A percentile compares a stretch with the other conserved stretches of the same genome.
These are phyloP conservation scores for Ichneumoninae sp. DNA, from an alignment of 2,888 invertebrate genomes.

Conservation along the genomic window DNA sequence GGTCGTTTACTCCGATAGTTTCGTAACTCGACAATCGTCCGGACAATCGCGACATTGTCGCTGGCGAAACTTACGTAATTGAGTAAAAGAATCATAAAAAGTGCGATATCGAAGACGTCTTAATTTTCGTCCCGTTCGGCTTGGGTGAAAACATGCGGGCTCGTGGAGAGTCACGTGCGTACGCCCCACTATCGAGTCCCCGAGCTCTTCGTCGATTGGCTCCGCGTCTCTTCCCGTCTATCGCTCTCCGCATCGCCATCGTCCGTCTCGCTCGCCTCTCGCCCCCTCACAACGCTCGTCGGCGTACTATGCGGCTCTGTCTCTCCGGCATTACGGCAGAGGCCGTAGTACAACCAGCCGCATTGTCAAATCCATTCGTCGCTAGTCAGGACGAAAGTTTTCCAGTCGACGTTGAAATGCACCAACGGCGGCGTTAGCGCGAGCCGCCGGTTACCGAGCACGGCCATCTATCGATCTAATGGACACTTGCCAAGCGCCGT, in stretches of 20 bases:
- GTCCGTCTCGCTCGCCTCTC: conserved; percentile 11
- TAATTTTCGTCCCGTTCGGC: conserved; percentile 5
- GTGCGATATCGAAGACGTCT: conserved; percentile 32
- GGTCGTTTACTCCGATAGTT: background rate
- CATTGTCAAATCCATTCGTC: conserved; percentile 47
- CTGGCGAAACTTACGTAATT: conserved; percentile 8
- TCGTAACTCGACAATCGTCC: conserved; percentile 2
- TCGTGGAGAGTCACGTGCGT: conserved; percentile 74
- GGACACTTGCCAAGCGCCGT: conserved; percentile 59
- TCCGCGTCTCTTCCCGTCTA: background rate
- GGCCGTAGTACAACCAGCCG: conserved; percentile 62
- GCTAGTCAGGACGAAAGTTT: conserved; percentile 16
- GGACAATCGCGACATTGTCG: background rate
- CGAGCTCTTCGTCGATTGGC: conserved; percentile 68
- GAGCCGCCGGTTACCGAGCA: conserved; percentile 56
- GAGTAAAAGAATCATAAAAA: conserved; percentile 27
- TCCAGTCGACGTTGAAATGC: conserved; percentile 62
- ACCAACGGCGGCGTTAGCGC: conserved; percentile 25
- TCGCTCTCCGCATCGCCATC: background rate
- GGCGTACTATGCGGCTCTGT: conserved; percentile 66
- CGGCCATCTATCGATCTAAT: conserved; percentile 68
- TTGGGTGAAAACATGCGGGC: conserved; percentile 55
- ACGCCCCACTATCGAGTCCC: conserved; percentile 64
- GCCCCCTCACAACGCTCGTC: conserved; percentile 24
- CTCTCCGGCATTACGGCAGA: conserved; percentile 68